Percentiles rank a stretch among this genome's conserved stretches.
These are phyloP conservation scores for Rhingia rostrata DNA, from an alignment of 2,888 invertebrate species.

Conservation along the genomic window DNA sequence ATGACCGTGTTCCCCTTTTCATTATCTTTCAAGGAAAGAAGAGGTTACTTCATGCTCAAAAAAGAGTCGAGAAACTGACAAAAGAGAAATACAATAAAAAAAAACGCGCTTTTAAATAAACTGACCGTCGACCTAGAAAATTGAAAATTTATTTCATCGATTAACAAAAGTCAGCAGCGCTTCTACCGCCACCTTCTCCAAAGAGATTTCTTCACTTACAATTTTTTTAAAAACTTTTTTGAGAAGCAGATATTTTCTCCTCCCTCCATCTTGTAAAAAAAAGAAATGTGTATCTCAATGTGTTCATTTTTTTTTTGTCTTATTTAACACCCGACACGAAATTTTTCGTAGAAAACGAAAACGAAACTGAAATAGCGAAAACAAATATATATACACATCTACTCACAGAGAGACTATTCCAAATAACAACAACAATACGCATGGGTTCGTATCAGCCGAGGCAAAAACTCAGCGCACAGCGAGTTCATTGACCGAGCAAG, in stretches of 20 bases:
- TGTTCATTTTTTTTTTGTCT: slow-evolving; percentile 31
- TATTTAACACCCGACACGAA: slow-evolving; percentile 47
- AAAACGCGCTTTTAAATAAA: slow-evolving; percentile 46
- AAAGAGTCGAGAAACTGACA: slow-evolving; percentile 30
- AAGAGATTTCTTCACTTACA: slow-evolving; percentile 35
- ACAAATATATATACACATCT: background rate
- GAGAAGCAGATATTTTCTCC: background rate
- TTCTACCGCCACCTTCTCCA: slow-evolving; percentile 32
- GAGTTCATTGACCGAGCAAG: slow-evolving; percentile 79
- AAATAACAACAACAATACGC: slow-evolving; percentile 55
- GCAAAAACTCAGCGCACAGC: slow-evolving; percentile 34
- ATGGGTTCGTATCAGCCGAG: slow-evolving; percentile 65
- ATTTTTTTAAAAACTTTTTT: slow-evolving; percentile 23
- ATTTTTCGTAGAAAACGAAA: slow-evolving; percentile 81
- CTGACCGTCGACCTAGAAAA: slow-evolving; percentile 73
- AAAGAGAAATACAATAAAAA: slow-evolving; percentile 24
- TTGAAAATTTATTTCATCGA: slow-evolving; percentile 71
- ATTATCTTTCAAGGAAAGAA: slow-evolving; percentile 82
- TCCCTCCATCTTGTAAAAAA: slow-evolving; percentile 3
- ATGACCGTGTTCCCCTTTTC: slow-evolving; percentile 82
- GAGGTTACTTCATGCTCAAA: slow-evolving; percentile 66
- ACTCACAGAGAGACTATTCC: slow-evolving; percentile 9
- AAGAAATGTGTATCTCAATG: slow-evolving; percentile 8
- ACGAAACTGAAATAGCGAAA: slow-evolving; percentile 80
- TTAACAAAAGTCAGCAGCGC: slow-evolving; percentile 38